Evolutionary conservation across 2,888 invertebrate genomes (phyloP).

Genomic region (Hypena proboscidalis): DNA sequence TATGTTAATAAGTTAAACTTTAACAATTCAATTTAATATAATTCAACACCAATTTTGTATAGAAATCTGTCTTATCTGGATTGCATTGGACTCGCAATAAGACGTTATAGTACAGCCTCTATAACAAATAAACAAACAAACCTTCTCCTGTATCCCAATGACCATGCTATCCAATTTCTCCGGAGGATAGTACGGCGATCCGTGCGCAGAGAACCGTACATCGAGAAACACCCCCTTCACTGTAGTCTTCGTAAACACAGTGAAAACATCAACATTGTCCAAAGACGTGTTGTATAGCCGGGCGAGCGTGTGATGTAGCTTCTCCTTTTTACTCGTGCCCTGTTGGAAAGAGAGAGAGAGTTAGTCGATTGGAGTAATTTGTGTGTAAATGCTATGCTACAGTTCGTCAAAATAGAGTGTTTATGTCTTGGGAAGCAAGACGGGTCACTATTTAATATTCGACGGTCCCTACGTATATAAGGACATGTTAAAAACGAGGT

Average conservation of each 20-base stretch:
- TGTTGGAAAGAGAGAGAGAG: slow-evolving; percentile 50
- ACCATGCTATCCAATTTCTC: slow-evolving; percentile 95
- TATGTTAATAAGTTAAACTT: no score
- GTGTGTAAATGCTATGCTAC: no score
- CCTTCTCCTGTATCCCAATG: slow-evolving; percentile 88
- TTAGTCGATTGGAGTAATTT: slow-evolving; percentile 10
- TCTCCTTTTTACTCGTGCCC: slow-evolving; percentile 90
- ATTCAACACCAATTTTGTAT: no score
- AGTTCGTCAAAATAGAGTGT: no score
- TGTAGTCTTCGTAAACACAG: slow-evolving; percentile 90
- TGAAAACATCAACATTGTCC: slow-evolving; percentile 97
- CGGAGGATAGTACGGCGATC: slow-evolving; percentile 96
- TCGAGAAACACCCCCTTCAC: slow-evolving; percentile 89
- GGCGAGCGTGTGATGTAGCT: slow-evolving; percentile 84
- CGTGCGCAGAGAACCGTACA: slow-evolving; percentile 96
- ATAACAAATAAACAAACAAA: slow-evolving; percentile 53
- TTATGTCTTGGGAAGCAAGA: no score
- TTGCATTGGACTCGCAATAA: no score
- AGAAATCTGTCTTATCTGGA: no score
- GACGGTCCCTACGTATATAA: no score
- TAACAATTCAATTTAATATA: no score
- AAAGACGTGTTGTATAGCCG: slow-evolving; percentile 90
- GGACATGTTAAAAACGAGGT: no score
- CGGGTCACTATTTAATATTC: no score
- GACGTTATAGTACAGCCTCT: no score